phyloP scores from a whole-genome alignment of 2,797 vertebrate genomes.

The Podarcis siculus region DNA sequence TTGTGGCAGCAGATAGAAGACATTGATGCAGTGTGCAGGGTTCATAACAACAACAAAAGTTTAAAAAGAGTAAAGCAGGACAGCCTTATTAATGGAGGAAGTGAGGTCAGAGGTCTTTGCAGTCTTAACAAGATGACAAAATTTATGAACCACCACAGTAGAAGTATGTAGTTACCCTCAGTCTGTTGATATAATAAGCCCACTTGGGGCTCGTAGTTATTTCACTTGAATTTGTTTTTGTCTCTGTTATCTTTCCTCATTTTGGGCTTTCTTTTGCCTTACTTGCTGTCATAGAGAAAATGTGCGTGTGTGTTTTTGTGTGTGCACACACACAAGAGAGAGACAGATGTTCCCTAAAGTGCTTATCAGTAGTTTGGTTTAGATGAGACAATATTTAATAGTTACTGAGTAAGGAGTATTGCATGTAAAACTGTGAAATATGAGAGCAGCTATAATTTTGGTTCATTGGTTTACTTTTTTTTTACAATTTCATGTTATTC shows the following conservation, averaged over 20 bases:
- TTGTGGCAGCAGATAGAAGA: conserved; percentile 20
- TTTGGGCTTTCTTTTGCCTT: conserved; percentile 74
- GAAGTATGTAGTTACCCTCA: conserved; percentile 86
- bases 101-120: conserved; percentile 88
- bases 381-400: background rate
- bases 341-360: conserved; percentile 54
- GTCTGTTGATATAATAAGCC: conserved; percentile 91
- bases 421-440: conserved; percentile 16
- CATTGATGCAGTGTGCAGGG: conserved; percentile 25
- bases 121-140: conserved; percentile 88
- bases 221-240: conserved; percentile 81
- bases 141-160: conserved; percentile 87
- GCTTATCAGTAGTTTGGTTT: conserved; percentile 46
- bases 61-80: conserved; percentile 66
- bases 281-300: conserved; percentile 77
- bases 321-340: conserved; percentile 55
- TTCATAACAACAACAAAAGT: conserved; percentile 40
- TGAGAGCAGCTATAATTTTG: background rate
- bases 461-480: conserved; percentile 6
- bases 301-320: conserved; percentile 54
- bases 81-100: conserved; percentile 82
- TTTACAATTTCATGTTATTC: conserved; percentile 22
- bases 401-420: conserved; percentile 6
- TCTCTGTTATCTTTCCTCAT: conserved; percentile 83
- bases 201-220: conserved; percentile 87